Percentiles rank a stretch among this genome's conserved stretches.
These are phyloP conservation scores for Potorous gilbertii DNA, from an alignment of 2,797 vertebrate genomes.

Conservation along the genomic window DNA sequence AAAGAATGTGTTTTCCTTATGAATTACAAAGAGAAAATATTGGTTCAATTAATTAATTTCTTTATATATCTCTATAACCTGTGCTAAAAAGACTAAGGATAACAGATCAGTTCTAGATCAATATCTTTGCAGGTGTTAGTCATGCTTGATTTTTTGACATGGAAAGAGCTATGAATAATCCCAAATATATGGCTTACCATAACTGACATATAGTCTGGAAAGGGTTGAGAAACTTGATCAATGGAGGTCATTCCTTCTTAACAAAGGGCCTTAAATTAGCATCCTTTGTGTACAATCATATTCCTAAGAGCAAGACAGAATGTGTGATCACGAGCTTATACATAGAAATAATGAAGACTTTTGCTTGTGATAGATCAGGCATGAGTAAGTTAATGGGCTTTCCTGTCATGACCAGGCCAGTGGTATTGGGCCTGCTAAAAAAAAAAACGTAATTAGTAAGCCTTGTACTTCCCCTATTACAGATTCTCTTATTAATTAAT, in stretches of 20 bases:
- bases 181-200: neutral
- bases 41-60: constrained; percentile 54
- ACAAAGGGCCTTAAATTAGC: neutral
- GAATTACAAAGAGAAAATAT: constrained; percentile 25
- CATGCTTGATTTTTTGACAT: neutral
- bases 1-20: neutral
- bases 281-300: neutral
- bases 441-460: neutral
- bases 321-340: neutral
- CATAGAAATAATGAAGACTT: constrained; percentile 17
- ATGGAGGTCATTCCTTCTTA: constrained; percentile 24
- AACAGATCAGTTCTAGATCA: neutral
- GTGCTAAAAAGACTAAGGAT: neutral
- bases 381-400: neutral
- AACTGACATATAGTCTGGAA: neutral
- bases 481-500: neutral
- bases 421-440: neutral
- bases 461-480: neutral
- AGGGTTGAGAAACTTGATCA: constrained; percentile 26
- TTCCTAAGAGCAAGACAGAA: constrained; percentile 13
- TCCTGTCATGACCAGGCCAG: neutral
- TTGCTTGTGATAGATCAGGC: neutral
- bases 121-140: constrained; percentile 9
- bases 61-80: constrained; percentile 25
- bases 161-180: neutral